These are phyloP conservation scores for Junonia oenone DNA, from an alignment of 2,888 invertebrate genomes.

Conservation along the genomic window DNA sequence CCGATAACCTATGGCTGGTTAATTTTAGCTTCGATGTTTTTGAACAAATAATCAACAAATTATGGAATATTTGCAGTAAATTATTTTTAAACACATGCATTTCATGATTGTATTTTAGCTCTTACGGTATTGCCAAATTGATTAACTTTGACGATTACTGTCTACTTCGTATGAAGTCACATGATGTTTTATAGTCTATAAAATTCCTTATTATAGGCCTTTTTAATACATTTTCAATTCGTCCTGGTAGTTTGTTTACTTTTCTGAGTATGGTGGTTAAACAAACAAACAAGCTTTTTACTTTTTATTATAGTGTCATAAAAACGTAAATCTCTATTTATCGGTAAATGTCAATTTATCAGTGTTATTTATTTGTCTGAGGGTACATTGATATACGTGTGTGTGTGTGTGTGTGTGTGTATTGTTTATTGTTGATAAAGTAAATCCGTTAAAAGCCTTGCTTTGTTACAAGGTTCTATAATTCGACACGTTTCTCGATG, in stretches of 20 bases:
- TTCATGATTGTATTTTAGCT: not conserved
- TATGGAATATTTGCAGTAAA: not conserved
- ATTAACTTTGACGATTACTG: not conserved
- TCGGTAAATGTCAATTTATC: too few relatives aligned
- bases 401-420: not conserved
- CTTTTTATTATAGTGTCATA: too few relatives aligned
- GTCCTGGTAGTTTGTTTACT: too few relatives aligned
- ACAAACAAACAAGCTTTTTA: too few relatives aligned
- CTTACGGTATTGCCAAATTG: too few relatives aligned
- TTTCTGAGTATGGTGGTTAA: too few relatives aligned
- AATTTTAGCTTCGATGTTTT: conserved; percentile 11
- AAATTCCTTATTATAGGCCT: too few relatives aligned
- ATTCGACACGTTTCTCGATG: not conserved
- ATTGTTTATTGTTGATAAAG: not conserved
- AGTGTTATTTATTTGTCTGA: too few relatives aligned
- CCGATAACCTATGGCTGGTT: conserved; percentile 12
- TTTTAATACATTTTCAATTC: too few relatives aligned
- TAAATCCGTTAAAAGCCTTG: not conserved
- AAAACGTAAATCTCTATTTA: too few relatives aligned
- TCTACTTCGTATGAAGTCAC: not conserved
- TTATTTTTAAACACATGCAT: not conserved
- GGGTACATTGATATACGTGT: too few relatives aligned
- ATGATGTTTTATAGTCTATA: too few relatives aligned
- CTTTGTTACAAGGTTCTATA: not conserved
- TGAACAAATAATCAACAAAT: conserved; percentile 6